Evolutionary conservation across 2,888 invertebrate genomes (phyloP), one percentile per base, ranked within the genome.

Genomic region (Byasa hedistus): DNA sequence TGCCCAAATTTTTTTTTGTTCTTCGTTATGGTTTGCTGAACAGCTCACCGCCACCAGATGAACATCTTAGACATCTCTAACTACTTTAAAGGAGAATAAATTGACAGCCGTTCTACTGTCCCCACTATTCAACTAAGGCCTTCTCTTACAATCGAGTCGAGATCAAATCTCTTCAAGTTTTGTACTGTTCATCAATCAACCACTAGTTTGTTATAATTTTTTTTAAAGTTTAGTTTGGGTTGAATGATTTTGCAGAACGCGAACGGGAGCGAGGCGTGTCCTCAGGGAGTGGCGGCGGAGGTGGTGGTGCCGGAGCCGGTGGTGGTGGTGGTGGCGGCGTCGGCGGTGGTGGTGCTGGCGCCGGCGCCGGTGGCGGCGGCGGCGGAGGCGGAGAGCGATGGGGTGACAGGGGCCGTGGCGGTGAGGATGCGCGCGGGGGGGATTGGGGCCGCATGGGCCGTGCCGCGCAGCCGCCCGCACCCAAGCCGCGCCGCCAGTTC

Each of bases 391-490:
- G 32, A 12, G 89, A 91, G 72, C 86, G 92, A 71, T 89, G 86
- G 72, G 89, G 84, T 70, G 85, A 82, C 64, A 78, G 76, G 69
- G 79, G 79, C 48, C 85, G n/a, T n/a, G n/a, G 93, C 66, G 92
- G 92, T 39, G 85, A 85, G 81, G 87, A 86, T 77, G 81, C 86
- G 65, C 85, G 84, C 73, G n/a, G n/a, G n/a, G 82, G 85, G 66
- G 85, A 84, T 71, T 84, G 89, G 89, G 86, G 91, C 81, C 87
- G 92, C 74, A 81, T 78, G 77, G 81, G 81, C 36, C 84, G 79
- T 78, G 64, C 58, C 22, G 80, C 79, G 10, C 68, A 70, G 27
- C 69, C 67, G 67, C 78, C 79, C 62, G 70, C 79, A 60, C 70
- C 72, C 69, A 71, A 76, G 59, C 79, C 71, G 36, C 71, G 79